Evolutionary conservation across 2,797 vertebrate species (phyloP).

Genomic region (Microchirus variegatus): DNA sequence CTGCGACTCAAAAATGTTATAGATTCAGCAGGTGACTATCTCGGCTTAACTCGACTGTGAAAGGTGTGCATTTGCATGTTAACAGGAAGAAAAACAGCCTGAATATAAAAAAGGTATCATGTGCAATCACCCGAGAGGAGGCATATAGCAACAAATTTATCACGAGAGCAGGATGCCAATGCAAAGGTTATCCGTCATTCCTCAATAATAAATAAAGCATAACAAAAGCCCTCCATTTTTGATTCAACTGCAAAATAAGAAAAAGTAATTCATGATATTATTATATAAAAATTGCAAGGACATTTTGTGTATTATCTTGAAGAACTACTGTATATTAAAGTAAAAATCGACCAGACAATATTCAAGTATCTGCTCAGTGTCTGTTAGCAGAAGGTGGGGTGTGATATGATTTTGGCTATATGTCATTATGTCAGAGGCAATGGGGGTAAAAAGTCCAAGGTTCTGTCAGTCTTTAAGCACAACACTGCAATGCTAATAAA

Average conservation of each 20-base stretch:
- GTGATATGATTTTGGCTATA: constrained; percentile 8
- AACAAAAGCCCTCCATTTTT: constrained; percentile 15
- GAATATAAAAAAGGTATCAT: constrained; percentile 49
- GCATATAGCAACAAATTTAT: constrained; percentile 61
- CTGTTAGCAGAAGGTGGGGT: not conserved
- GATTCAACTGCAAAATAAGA: constrained; percentile 18
- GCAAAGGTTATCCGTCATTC: constrained; percentile 59
- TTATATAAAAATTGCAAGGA: constrained; percentile 1
- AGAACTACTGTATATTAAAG: constrained; percentile 2
- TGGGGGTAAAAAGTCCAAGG: constrained; percentile 13
- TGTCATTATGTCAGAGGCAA: not conserved
- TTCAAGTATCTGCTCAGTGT: constrained; percentile 1
- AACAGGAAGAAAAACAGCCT: constrained; percentile 38
- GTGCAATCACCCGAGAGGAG: constrained; percentile 53
- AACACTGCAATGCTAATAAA: constrained; percentile 16
- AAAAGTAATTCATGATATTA: constrained; percentile 11
- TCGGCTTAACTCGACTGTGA: constrained; percentile 21
- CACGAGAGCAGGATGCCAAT: constrained; percentile 39
- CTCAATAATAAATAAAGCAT: constrained; percentile 37
- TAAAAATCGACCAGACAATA: not conserved
- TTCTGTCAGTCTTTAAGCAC: constrained; percentile 6
- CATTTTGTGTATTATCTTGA: constrained; percentile 1
- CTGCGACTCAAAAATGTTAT: constrained; percentile 10
- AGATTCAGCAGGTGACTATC: constrained; percentile 30
- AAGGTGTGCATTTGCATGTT: constrained; percentile 50